phyloP scores from a whole-genome alignment of 1,140 invertebrate genomes.

The Brachionus asplanchnoidis region DNA sequence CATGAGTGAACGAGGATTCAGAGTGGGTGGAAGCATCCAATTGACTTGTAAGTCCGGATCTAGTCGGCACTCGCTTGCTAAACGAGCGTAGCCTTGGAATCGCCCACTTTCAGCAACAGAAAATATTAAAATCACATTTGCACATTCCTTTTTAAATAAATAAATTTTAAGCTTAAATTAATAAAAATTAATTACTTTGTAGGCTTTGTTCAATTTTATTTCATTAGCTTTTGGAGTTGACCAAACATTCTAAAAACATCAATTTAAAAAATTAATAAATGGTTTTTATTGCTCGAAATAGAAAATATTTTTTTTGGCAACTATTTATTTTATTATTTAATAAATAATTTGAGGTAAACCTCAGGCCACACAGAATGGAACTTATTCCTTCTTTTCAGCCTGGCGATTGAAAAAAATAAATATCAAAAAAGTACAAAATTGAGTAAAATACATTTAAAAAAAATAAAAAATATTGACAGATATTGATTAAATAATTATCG shows the following conservation, averaged over 20 bases:
- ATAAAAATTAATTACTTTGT: slow-evolving; percentile 57
- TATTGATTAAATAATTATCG: no score
- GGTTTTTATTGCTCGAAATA: neutral
- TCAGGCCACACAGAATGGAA: no score
- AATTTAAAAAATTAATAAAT: neutral
- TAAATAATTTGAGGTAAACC: no score
- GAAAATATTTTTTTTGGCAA: no score
- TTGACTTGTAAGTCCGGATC: slow-evolving; percentile 72
- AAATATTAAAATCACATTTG: slow-evolving; percentile 91
- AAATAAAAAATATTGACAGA: no score
- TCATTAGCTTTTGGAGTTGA: slow-evolving; percentile 94
- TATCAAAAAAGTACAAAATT: no score
- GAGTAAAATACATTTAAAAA: no score
- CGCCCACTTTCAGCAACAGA: slow-evolving; percentile 95
- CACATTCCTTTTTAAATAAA: slow-evolving; percentile 63
- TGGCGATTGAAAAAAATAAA: no score
- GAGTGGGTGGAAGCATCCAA: slow-evolving; percentile 90
- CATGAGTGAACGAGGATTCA: slow-evolving; percentile 82
- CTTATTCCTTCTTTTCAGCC: no score
- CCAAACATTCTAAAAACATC: slow-evolving; percentile 71
- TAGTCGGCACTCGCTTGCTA: slow-evolving; percentile 77
- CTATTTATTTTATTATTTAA: no score
- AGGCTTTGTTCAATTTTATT: slow-evolving; percentile 88
- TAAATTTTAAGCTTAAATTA: neutral
- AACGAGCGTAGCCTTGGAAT: slow-evolving; percentile 74